Base-by-base conservation (phyloP, 2,113 vertebrate species). In the Istiophorus platypterus region DNA sequence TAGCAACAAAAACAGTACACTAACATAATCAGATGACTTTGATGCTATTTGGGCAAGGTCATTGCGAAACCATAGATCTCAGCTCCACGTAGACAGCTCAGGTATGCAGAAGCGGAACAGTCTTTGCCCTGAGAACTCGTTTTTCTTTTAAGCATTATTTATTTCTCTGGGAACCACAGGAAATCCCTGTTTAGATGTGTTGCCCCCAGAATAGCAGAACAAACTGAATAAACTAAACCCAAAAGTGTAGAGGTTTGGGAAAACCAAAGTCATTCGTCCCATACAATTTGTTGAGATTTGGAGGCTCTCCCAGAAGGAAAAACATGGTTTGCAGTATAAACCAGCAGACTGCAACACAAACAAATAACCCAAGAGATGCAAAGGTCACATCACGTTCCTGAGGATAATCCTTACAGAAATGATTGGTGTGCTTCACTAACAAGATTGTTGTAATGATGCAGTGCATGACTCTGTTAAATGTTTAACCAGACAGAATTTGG, bases 91-190 rank as follows among this genome's bases (percentile, higher is more conserved):
- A 34, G 69, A 85, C 26, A 69, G 42, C 76, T 85, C 62, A 75
- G 78, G 58, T 78, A 85, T 85, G 73, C 72, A 18, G 37, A 67
- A 39, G 22, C 29, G 49, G n/a, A 31, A 78, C 70, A 71, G 47
- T 10, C 65, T 83, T 90, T 88, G 47, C 63, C 7, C 72, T 81
- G 85, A 85, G 80, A 86, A 84, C 59, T 81, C 66, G 70, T 74
- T 31, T 20, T 67, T 88, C 80, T 77, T 57, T 37, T 37, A 41
- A 27, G 66, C 61, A 49, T 80, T 70, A 92, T 92, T 87, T 91
- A 85, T 93, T 92, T 92, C 82, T 91, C 85, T 83, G 82, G 85
- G 74, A 89, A 89, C 85, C 90, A 92, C 91, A 95, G 93, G 93
- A 94, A 94, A 91, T 94, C 89, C 90, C 78, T 88, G 91, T 94